Conservation (phyloP, 2,113 vertebrate genomes). For the Lagopus leucura region DNA sequence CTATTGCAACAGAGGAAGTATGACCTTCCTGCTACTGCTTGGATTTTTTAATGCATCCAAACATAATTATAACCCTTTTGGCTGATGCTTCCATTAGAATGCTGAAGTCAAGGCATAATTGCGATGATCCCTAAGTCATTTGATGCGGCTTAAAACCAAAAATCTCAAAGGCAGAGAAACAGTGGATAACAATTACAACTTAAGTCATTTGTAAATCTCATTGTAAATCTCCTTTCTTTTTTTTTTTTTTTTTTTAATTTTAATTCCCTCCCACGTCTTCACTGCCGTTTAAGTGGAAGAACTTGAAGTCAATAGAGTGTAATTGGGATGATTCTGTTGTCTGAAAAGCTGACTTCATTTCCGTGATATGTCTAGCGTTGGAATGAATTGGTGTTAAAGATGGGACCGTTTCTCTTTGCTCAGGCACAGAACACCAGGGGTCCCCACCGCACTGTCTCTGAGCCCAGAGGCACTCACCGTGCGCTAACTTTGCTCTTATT, state of each 20-base stretch:
- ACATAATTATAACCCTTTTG: background rate
- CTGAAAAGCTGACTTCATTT: background rate
- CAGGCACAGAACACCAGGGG: slow-evolving; percentile 71
- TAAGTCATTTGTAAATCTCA: background rate
- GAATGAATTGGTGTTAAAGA: slow-evolving; percentile 45
- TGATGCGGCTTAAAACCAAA: background rate
- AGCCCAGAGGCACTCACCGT: background rate
- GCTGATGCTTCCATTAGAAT: background rate
- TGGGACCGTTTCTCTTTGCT: background rate
- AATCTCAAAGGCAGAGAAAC: background rate
- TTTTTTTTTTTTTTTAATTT: background rate
- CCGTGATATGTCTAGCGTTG: background rate
- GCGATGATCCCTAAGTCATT: background rate
- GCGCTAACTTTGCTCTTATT: background rate
- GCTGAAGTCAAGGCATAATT: background rate
- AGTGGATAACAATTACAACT: background rate
- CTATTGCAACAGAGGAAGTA: background rate
- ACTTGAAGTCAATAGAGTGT: rapidly evolving
- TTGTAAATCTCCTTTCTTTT: background rate
- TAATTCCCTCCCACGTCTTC: background rate
- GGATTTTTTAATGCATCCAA: background rate
- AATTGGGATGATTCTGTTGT: background rate
- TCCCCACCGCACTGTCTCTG: slow-evolving; percentile 55
- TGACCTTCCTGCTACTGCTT: background rate
- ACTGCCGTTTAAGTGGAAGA: background rate